A percentile compares a stretch with the other conserved stretches of the same genome.
Conservation (phyloP, 2,113 vertebrate species). For the Otis tarda region DNA sequence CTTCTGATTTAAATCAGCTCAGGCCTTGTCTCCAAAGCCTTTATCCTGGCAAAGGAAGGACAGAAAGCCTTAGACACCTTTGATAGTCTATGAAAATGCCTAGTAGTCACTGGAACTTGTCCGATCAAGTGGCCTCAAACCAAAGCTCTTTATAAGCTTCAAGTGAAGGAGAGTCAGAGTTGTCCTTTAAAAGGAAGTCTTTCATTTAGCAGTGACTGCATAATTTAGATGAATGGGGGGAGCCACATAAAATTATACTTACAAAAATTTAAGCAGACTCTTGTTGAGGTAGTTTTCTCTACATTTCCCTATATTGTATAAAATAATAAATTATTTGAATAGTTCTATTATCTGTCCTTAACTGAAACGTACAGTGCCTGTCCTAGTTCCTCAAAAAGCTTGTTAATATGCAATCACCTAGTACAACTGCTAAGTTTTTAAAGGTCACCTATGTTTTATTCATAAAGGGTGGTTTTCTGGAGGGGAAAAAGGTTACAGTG, state of each 20-base stretch:
- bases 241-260: constrained; percentile 49
- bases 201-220: constrained; percentile 29
- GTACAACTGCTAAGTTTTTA: constrained; percentile 87
- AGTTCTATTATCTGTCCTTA: constrained; percentile 82
- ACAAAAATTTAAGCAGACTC: constrained; percentile 67
- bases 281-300: constrained; percentile 74
- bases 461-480: constrained; percentile 87
- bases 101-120: background rate
- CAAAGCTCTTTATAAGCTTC: constrained; percentile 34
- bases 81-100: background rate
- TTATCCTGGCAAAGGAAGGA: constrained; percentile 16
- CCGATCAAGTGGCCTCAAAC: background rate
- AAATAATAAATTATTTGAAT: constrained; percentile 83
- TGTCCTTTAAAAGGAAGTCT: constrained; percentile 38
- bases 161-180: constrained; percentile 12
- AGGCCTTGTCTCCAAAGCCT: background rate
- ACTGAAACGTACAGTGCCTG: constrained; percentile 81
- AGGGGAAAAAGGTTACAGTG: constrained; percentile 84
- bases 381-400: constrained; percentile 86
- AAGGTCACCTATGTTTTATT: constrained; percentile 88
- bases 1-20: constrained; percentile 1
- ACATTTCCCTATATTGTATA: constrained; percentile 69
- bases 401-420: constrained; percentile 88
- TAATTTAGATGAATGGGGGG: constrained; percentile 53
- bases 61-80: background rate